Evolutionary conservation across 1,140 invertebrate genomes (phyloP).

Genomic region (Oryctes rhinoceros): DNA sequence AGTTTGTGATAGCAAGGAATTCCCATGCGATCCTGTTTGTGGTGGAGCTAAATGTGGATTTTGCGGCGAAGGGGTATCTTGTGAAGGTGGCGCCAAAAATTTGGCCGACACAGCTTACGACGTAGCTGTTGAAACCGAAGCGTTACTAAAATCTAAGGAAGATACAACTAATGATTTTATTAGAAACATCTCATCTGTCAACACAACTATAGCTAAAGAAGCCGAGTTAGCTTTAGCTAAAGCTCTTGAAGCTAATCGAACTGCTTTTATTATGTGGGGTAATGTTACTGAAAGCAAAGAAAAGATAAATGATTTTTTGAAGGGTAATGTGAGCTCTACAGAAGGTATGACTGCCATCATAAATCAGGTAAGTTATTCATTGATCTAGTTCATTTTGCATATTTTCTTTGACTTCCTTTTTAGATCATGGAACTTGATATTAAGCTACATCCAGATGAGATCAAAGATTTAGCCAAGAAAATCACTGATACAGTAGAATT

Average conservation of each 20-base stretch:
- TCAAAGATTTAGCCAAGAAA: conserved; percentile 79
- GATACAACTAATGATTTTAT: conserved; percentile 76
- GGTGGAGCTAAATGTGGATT: conserved; percentile 92
- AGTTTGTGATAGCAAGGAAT: conserved; percentile 83
- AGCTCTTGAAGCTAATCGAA: conserved; percentile 49
- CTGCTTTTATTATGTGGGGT: conserved; percentile 61
- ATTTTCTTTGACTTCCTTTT: not conserved
- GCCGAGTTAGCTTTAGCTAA: conserved; percentile 54
- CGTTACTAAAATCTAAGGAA: conserved; percentile 82
- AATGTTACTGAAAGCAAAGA: conserved; percentile 68
- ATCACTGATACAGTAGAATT: conserved; percentile 88
- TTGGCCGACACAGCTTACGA: conserved; percentile 86
- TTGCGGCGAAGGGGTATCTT: conserved; percentile 87
- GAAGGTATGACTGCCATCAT: conserved; percentile 71
- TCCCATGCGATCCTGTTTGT: conserved; percentile 86
- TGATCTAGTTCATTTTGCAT: conserved; percentile 19
- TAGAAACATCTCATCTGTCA: conserved; percentile 64
- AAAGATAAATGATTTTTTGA: conserved; percentile 79
- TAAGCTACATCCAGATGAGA: conserved; percentile 83
- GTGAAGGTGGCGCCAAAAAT: conserved; percentile 86
- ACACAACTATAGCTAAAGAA: conserved; percentile 54
- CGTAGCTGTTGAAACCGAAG: conserved; percentile 84
- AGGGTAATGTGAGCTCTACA: conserved; percentile 78
- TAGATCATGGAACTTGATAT: conserved; percentile 64
- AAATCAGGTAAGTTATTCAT: not conserved